phyloP scores from a whole-genome alignment of 2,888 invertebrate species.

The Eupelmus urozonus region DNA sequence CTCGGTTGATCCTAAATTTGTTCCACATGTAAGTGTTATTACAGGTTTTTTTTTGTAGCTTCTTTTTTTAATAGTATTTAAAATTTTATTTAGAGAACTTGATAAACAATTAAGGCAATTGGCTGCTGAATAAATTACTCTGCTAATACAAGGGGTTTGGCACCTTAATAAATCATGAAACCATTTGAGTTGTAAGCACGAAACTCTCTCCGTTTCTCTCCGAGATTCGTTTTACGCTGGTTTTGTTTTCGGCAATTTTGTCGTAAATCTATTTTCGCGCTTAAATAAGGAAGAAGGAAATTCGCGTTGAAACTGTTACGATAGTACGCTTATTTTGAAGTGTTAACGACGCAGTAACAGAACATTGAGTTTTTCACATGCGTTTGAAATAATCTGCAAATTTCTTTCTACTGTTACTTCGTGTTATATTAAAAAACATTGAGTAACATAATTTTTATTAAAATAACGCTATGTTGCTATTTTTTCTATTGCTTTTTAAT shows the following conservation, averaged over 20 bases:
- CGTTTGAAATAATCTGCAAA: background rate
- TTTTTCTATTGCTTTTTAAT: too few species aligned
- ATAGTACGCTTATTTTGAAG: slow-evolving; percentile 41
- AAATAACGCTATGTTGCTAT: too few species aligned
- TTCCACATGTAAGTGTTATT: too few species aligned
- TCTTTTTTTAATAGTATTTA: too few species aligned
- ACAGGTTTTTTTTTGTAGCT: too few species aligned
- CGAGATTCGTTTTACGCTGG: background rate
- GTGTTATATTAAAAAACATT: too few species aligned
- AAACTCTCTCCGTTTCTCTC: background rate
- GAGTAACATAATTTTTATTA: too few species aligned
- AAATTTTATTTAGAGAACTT: too few species aligned
- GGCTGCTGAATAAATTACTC: background rate
- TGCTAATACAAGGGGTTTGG: background rate
- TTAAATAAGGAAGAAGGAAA: slow-evolving; percentile 28
- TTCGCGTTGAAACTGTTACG: slow-evolving; percentile 5
- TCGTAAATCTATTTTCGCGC: slow-evolving; percentile 55
- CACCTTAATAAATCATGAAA: slow-evolving; percentile 1
- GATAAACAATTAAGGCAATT: background rate
- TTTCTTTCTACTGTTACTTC: too few species aligned
- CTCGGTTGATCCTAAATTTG: too few species aligned
- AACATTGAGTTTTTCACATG: slow-evolving; percentile 17
- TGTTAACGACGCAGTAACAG: slow-evolving; percentile 41
- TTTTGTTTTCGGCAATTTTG: slow-evolving; percentile 36
- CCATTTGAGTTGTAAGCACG: background rate